Evolutionary conservation across 2,888 invertebrate genomes (phyloP), one percentile per base, ranked within the genome.

Genomic region (Rotaria macrura): DNA sequence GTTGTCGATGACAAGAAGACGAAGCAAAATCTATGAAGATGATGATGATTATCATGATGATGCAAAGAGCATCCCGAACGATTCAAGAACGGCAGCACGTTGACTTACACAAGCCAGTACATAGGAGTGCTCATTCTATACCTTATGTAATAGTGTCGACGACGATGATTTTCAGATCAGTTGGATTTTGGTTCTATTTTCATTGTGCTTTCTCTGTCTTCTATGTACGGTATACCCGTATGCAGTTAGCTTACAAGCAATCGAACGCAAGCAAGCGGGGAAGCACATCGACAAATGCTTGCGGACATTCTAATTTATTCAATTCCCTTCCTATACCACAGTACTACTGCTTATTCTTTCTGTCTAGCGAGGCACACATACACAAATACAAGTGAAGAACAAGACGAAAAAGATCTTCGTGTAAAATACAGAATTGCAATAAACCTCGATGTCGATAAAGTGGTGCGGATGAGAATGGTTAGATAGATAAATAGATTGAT

Each of bases 301-400:
- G 65, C 65, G 65, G 65, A 65, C 65, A 65, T 65, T 65, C 65
- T 65, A 65, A 34, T 65, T 65, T 65, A 65, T 65, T 65, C 65
- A 65, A 65, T 65, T 65, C 65, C 65, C 20, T 65, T 65, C 65
- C 34, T 65, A 65, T 65, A 34, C 65, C 14, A 65, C 65, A 65
- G 34, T 6, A 65, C 65, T 38, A 34, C 38, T 65, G 65, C 65
- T 65, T 65, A 65, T 65, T 65, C 29, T 65, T 65, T 29, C 29
- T 65, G 34, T 34, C 65, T 34, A 65, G 5, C 65, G 65, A 65
- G 38, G 65, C 34, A 65, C 65, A 38, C 20, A 65, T 34, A 65
- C 34, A 20, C 29, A 34, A 20, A 34, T 65, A 20, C 29, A 34
- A 20, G 65, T 65, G 17, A 65, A 65, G 65, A 65, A 65, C 65